Evolutionary conservation across 2,888 invertebrate species (phyloP).

Genomic region (Elegia similella): DNA sequence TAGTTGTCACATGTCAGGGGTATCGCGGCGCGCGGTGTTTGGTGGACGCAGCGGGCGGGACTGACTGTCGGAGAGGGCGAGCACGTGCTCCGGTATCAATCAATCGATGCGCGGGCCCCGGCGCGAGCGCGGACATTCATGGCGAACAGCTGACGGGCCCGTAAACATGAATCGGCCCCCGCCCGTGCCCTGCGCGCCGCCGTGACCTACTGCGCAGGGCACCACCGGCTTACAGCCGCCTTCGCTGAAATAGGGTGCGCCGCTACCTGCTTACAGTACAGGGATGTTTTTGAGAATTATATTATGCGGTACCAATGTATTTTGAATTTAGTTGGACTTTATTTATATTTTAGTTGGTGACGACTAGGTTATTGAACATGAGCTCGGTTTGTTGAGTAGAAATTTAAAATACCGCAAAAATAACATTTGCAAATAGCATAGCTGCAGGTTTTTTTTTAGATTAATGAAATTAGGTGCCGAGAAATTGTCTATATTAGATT

Average conservation of each 20-base stretch:
- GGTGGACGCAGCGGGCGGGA: conserved; percentile 36
- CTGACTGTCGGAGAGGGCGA: conserved; percentile 19
- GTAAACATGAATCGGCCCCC: conserved; percentile 76
- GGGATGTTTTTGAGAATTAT: no score
- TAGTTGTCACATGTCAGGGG: conserved; percentile 44
- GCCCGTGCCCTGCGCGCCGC: conserved; percentile 29
- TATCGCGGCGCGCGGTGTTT: conserved; percentile 19
- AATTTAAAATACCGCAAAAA: no score
- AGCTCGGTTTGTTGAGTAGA: no score
- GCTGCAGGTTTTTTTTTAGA: no score
- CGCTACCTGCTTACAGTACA: background rate
- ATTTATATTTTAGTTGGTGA: no score
- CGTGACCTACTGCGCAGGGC: conserved; percentile 48
- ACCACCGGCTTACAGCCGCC: conserved; percentile 28
- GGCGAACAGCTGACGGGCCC: conserved; percentile 77
- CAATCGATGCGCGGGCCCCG: conserved; percentile 69
- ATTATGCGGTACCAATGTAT: no score
- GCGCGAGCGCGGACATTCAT: conserved; percentile 76
- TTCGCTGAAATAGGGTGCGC: conserved; percentile 21
- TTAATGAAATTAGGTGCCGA: no score
- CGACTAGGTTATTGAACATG: no score
- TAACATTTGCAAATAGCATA: no score
- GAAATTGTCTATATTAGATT: no score
- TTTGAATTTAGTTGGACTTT: no score
- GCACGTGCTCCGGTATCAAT: conserved; percentile 65